Percentiles rank a stretch among this genome's conserved stretches.
phyloP scores from a whole-genome alignment of 2,113 vertebrate genomes.

The Capreolus pygargus region DNA sequence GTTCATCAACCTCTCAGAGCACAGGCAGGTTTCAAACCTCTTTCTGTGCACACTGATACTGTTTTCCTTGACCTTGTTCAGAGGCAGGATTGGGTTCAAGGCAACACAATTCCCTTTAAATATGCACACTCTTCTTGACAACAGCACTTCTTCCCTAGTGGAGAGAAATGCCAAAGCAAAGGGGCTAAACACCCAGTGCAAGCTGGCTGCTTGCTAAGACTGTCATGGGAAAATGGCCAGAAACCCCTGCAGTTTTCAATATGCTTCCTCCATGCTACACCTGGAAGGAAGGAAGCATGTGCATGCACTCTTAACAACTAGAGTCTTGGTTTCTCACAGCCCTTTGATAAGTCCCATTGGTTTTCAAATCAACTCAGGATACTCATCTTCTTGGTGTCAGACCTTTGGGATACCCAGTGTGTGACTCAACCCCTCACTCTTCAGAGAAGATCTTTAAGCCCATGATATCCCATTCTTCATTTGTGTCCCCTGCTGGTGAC shows the following conservation, averaged over 20 bases:
- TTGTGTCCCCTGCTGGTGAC: not conserved
- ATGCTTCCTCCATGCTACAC: not conserved
- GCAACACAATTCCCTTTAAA: not conserved
- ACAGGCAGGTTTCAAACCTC: not conserved
- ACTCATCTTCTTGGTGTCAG: not conserved
- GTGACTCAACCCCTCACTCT: not conserved
- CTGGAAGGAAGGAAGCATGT: not conserved
- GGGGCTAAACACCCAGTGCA: fast-evolving
- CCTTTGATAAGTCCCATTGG: not conserved
- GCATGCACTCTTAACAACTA: not conserved
- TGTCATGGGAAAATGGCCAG: not conserved
- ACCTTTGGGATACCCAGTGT: not conserved
- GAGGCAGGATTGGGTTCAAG: not conserved
- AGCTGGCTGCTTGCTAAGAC: not conserved
- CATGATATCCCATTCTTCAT: not conserved
- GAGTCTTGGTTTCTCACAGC: not conserved
- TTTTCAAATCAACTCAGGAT: not conserved
- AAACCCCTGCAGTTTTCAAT: not conserved
- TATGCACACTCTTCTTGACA: not conserved
- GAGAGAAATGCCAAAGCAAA: not conserved
- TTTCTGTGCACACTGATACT: not conserved
- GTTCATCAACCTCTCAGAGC: not conserved
- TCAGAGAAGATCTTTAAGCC: not conserved
- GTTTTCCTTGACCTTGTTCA: not conserved
- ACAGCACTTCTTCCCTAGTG: not conserved